phyloP scores from a whole-genome alignment of 2,797 vertebrate species.

The Liasis olivaceus region DNA sequence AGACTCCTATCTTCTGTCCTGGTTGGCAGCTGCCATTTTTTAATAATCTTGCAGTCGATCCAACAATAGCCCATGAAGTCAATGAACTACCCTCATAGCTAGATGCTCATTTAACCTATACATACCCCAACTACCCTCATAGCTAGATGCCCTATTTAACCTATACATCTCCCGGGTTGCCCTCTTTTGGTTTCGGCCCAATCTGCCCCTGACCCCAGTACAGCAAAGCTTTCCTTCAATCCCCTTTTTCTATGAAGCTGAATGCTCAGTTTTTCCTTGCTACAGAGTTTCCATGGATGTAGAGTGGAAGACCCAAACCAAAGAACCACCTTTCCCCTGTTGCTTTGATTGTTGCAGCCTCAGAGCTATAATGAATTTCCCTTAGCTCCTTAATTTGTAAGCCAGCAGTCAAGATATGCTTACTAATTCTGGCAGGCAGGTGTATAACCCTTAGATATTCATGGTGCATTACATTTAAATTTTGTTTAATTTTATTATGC shows the following conservation, averaged over 20 bases:
- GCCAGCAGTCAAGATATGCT: background rate
- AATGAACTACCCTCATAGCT: background rate
- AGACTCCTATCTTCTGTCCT: background rate
- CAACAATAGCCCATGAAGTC: background rate
- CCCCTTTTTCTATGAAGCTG: background rate
- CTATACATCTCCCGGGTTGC: background rate
- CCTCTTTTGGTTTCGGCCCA: background rate
- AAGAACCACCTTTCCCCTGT: background rate
- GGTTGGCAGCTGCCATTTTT: background rate
- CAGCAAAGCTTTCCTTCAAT: background rate
- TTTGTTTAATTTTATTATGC: background rate
- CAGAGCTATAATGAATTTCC: no score
- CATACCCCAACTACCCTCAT: no score
- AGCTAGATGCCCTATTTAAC: no score
- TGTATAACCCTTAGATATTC: background rate
- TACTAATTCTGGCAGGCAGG: background rate
- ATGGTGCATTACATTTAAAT: background rate
- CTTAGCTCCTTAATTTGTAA: no score
- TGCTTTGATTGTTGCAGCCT: background rate
- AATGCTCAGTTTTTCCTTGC: background rate
- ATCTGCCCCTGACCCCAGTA: background rate
- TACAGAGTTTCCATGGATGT: background rate
- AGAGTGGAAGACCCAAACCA: background rate
- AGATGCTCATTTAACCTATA: background rate
- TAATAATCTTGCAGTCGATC: background rate